Evolutionary conservation across 2,888 invertebrate genomes (phyloP).

Genomic region (Chironomus tentans): DNA sequence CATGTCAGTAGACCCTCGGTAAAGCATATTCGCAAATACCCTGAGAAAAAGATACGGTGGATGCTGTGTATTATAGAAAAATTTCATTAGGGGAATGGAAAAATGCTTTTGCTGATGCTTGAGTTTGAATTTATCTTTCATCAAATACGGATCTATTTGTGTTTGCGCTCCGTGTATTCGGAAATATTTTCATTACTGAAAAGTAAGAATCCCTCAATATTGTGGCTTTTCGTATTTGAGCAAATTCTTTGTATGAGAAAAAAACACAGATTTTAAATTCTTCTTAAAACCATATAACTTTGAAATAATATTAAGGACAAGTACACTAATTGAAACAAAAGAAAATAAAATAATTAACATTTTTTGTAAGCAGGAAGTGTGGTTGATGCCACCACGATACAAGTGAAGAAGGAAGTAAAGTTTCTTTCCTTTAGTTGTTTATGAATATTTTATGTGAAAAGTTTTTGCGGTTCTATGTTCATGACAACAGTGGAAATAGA

Average conservation of each 20-base stretch:
- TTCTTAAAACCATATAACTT: too few relatives aligned
- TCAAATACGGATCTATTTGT: constrained; percentile 7
- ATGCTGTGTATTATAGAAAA: neutral
- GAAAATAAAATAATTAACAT: too few relatives aligned
- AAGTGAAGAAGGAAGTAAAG: neutral
- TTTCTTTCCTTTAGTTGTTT: constrained; percentile 3
- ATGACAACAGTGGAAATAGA: neutral
- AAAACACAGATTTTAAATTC: neutral
- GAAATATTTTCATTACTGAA: neutral
- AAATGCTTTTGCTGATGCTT: neutral
- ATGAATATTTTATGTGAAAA: constrained; percentile 21
- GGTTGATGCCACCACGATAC: neutral
- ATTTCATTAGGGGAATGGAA: neutral
- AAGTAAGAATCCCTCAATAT: neutral
- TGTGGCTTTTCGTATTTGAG: neutral
- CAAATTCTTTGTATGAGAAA: neutral
- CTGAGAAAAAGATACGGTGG: neutral
- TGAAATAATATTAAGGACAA: too few relatives aligned
- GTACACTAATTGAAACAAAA: too few relatives aligned
- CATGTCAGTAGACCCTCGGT: neutral
- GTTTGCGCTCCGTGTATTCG: neutral
- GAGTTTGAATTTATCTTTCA: constrained; percentile 24
- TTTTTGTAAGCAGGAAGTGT: neutral
- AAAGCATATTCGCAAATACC: neutral
- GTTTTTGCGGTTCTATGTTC: neutral